These are phyloP conservation scores for Leiothrix lutea DNA, from an alignment of 2,113 vertebrate genomes.

Conservation along the genomic window DNA sequence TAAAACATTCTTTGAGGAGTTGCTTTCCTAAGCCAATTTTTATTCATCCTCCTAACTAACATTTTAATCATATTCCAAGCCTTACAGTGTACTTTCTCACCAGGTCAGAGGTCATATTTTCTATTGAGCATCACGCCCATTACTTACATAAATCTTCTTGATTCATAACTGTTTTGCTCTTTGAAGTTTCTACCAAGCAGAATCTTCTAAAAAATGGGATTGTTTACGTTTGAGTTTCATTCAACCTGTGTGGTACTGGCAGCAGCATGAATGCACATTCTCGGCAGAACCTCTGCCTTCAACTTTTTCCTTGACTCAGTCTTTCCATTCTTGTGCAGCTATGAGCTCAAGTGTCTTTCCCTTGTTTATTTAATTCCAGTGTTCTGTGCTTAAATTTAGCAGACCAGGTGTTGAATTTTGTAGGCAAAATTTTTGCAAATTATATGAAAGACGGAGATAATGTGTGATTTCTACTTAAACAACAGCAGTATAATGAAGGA, in stretches of 20 bases:
- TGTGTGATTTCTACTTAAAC: background rate
- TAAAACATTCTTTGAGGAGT: background rate
- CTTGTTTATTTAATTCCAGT: background rate
- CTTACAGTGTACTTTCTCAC: background rate
- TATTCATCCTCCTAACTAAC: background rate
- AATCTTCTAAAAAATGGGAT: background rate
- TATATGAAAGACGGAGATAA: background rate
- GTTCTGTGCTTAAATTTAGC: background rate
- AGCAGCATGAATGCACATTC: conserved; percentile 19
- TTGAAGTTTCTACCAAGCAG: conserved; percentile 43
- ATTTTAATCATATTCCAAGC: background rate
- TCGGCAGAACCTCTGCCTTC: conserved; percentile 37
- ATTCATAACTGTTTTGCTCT: conserved; percentile 48
- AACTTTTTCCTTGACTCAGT: conserved; percentile 47
- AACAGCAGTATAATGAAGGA: background rate
- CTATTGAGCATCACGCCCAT: background rate
- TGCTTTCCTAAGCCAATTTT: background rate
- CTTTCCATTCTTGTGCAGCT: conserved; percentile 50
- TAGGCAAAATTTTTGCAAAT: background rate
- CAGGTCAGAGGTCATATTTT: background rate
- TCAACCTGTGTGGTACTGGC: conserved; percentile 69
- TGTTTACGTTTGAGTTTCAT: conserved; percentile 50
- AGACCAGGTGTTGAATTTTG: background rate
- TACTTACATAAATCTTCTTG: conserved; percentile 2
- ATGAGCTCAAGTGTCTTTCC: background rate